Base-by-base conservation (phyloP, 2,113 vertebrate genomes). In the Oncorhynchus tshawytscha region DNA sequence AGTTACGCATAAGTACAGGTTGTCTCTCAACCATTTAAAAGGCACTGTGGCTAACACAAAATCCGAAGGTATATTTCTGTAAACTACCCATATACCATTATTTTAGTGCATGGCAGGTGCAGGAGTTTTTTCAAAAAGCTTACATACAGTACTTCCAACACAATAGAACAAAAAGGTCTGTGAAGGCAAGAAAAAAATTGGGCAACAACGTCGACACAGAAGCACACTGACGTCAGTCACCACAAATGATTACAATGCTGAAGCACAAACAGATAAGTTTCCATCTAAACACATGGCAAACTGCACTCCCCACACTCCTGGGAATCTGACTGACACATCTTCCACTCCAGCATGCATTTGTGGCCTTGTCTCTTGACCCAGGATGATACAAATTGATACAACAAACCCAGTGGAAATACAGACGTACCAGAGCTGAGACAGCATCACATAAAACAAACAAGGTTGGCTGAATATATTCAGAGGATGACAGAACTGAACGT, bases 351-450 rank as follows among this genome's bases (percentile, higher is more conserved):
- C 9, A 51, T 6, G 11, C 75, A 51, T 77, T 29, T 29, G 31
- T 54, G 7, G 60, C 9, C n/a, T 25, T 25, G 22, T 49, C 45
- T 54, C 54, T 31, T 71, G 72, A 71, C 29, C 45, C 45, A 67
- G 16, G 24, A 72, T 60, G 45, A 60, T 15, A 71, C 49, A 68
- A 74, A 79, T 24, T 22, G 71, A 59, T 48, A 64, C 69, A 78
- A 70, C 31, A 39, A 54, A 29, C 29, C 8, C 15, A 25, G 74
- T 2, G n/a, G 51, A 59, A 70, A 5, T 64, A 29, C 4, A n/a
- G 25, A 54, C 0, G 5, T 20, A 69, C n/a, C 72, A 51, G 25
- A 72, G 72, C 25, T 49, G 60, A 68, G 51, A 54, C 51, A 54
- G 34, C 73, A 49, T 48, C 59, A 73, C 71, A 66, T 66, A 34